Conservation (phyloP, 2,113 vertebrate genomes). For the Indicator maculatus region DNA sequence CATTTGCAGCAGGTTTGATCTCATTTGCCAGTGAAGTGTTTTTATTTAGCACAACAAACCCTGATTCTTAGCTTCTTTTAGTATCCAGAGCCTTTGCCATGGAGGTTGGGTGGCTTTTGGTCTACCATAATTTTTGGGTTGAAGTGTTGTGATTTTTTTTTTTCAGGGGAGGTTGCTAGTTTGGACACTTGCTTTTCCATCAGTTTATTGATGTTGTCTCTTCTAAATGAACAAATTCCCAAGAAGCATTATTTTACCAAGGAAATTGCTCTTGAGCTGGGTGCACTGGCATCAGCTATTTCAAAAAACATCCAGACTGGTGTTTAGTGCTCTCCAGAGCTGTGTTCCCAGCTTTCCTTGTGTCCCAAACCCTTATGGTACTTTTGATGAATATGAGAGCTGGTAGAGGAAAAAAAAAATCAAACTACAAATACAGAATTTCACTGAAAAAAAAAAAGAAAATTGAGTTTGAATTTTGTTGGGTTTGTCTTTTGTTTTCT, state of each 20-base stretch:
- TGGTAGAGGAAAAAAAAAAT: neutral
- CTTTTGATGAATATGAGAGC: neutral
- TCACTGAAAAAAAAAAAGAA: neutral
- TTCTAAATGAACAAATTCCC: neutral
- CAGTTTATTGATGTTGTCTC: neutral
- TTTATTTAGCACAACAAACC: conserved; percentile 39
- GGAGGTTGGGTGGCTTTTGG: neutral
- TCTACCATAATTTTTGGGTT: neutral
- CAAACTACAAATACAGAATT: neutral
- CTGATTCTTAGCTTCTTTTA: conserved; percentile 31
- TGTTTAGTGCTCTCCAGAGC: neutral
- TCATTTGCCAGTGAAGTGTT: neutral
- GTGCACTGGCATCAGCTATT: neutral
- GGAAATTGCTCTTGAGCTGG: neutral
- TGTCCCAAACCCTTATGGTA: neutral
- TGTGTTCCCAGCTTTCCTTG: neutral
- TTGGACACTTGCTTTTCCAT: conserved; percentile 3
- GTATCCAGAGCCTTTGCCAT: neutral
- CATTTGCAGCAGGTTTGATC: conserved; percentile 58
- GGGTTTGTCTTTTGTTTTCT: neutral
- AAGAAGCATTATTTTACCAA: neutral
- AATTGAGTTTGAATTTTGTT: neutral
- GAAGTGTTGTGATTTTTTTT: neutral
- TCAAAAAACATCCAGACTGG: neutral
- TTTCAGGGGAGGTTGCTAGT: neutral